Evolutionary conservation across 2,113 vertebrate species (phyloP).

Genomic region (Hemichromis elongatus): DNA sequence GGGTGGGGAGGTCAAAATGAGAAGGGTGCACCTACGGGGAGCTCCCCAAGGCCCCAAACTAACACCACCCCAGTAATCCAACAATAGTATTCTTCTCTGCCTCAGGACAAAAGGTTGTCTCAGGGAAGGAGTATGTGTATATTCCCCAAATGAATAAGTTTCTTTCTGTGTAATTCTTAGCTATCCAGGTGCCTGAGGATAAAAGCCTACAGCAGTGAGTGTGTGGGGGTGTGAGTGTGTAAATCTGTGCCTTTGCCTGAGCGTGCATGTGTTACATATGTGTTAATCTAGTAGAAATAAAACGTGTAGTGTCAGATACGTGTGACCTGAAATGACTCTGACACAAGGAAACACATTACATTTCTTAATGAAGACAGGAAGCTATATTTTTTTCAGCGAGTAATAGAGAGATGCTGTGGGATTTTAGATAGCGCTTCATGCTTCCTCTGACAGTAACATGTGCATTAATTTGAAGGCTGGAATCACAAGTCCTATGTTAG

Average conservation of each 20-base stretch:
- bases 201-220: constrained; percentile 42
- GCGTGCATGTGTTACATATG: neutral
- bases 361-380: neutral
- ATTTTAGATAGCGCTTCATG: neutral
- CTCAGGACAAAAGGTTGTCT: constrained; percentile 25
- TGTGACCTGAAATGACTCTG: neutral
- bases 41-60: constrained; percentile 1
- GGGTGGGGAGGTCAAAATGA: constrained; percentile 11
- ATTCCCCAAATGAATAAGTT: constrained; percentile 44
- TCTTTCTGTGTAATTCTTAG: constrained; percentile 32
- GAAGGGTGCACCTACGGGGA: neutral
- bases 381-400: neutral
- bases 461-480: constrained; percentile 9
- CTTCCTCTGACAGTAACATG: constrained; percentile 14
- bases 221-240: neutral
- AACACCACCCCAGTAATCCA: neutral
- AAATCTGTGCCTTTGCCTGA: neutral
- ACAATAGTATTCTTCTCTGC: constrained; percentile 23
- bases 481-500: constrained; percentile 3
- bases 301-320: neutral
- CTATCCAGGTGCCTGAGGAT: constrained; percentile 43
- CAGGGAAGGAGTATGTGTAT: neutral
- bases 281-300: neutral
- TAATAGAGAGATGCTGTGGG: neutral
- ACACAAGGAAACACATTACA: neutral